Base-by-base conservation (phyloP, 2,888 invertebrate genomes). In the Julus scandinavius region DNA sequence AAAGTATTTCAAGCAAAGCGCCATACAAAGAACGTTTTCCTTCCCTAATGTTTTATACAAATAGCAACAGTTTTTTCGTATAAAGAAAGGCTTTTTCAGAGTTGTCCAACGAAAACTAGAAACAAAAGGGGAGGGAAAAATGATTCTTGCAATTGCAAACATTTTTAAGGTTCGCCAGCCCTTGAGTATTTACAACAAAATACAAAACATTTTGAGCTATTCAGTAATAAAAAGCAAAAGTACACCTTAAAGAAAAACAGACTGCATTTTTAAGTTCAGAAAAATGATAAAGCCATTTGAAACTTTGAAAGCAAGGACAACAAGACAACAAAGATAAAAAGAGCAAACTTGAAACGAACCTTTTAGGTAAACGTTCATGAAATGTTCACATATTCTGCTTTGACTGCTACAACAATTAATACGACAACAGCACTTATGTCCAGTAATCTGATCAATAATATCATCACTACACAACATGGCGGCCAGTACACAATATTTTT, bases 1-100 rank as follows among this genome's bases (percentile, higher is more conserved):
- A 63, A 20, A 63, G 20, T 63, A 63, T n/a, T 63, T 63, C 63
- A 63, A 63, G 63, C 63, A 63, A 63, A 63, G 20, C 63, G 63
- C n/a, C 20, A 4, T 7, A n/a, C 63, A 63, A n/a, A 20, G 63
- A 63, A 6, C 20, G 20, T 20, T 63, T 63, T 63, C 9, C 63
- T 63, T 63, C 20, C 63, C 63, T 20, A 63, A 63, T 17, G 54
- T 54, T 54, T 54, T 17, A 54, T 54, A 54, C 54, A 54, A 54
- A 54, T 15, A 54, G 54, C 54, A 54, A 54, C 54, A 15, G 4
- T 54, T 13, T 54, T 3, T 13, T 54, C 3, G 9, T 54, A 54
- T 54, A 15, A 15, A 13, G 4, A 54, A 11, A 17, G 13, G 1
- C 17, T 15, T 15, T 15, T 15, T 13, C 17, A 54, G 54, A 54